phyloP scores from a whole-genome alignment of 2,113 vertebrate genomes.

The Eulemur macaco region DNA sequence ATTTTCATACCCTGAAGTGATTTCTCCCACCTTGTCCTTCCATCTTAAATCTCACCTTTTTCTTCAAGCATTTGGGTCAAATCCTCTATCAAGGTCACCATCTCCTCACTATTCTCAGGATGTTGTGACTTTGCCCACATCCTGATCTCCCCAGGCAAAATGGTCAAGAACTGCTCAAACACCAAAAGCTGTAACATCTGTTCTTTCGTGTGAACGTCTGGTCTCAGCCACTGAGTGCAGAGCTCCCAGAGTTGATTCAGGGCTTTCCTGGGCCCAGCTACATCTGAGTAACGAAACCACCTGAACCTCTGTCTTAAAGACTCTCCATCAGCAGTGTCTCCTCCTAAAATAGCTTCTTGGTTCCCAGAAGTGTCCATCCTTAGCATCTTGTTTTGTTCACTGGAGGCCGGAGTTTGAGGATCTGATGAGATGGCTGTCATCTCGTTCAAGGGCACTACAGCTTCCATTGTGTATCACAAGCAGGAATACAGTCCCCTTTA shows the following conservation, averaged over 20 bases:
- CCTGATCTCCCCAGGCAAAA: conserved; percentile 70
- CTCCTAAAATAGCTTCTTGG: neutral
- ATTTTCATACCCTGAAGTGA: neutral
- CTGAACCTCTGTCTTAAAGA: conserved; percentile 70
- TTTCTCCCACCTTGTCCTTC: neutral
- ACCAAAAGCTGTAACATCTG: conserved; percentile 75
- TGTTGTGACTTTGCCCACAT: conserved; percentile 71
- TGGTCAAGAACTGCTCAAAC: conserved; percentile 73
- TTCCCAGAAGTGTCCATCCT: neutral
- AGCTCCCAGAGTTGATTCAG: conserved; percentile 71
- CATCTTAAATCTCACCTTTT: conserved; percentile 64
- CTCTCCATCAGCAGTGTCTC: conserved; percentile 33
- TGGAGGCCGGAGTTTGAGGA: neutral
- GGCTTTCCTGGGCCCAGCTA: conserved; percentile 69
- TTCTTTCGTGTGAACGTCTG: conserved; percentile 75
- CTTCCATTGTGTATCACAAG: neutral
- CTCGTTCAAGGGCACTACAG: neutral
- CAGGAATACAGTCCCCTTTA: conserved; percentile 19
- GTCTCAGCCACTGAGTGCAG: conserved; percentile 73
- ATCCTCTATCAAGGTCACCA: conserved; percentile 68
- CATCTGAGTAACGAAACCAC: conserved; percentile 67
- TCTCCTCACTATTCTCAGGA: conserved; percentile 60
- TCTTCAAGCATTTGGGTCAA: conserved; percentile 60
- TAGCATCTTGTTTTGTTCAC: neutral
- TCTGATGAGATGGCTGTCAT: conserved; percentile 2